phyloP scores from a whole-genome alignment of 2,888 invertebrate species.

The Platynereis dumerilii region DNA sequence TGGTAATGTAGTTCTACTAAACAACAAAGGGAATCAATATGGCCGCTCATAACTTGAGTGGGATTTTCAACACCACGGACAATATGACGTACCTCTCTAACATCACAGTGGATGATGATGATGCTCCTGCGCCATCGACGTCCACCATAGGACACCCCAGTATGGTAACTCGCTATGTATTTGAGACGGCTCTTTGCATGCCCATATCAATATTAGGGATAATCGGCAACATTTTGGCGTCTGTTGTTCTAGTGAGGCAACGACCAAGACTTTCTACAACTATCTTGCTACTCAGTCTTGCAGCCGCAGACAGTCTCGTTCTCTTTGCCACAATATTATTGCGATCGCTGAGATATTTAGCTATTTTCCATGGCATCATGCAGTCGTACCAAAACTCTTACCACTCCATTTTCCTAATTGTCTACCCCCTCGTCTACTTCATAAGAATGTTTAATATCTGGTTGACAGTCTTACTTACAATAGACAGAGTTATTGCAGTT shows the following conservation, averaged over 20 bases:
- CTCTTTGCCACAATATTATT: constrained; percentile 29
- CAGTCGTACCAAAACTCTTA: constrained; percentile 15
- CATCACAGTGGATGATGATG: no score
- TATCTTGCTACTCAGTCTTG: constrained; percentile 31
- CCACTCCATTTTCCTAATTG: constrained; percentile 23
- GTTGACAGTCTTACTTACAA: constrained; percentile 38
- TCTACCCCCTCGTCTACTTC: constrained; percentile 33
- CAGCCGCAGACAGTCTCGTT: constrained; percentile 32
- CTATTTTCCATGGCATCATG: constrained; percentile 5
- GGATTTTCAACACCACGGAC: no score
- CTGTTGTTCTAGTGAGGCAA: constrained; percentile 31
- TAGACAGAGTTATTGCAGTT: constrained; percentile 39
- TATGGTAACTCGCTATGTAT: constrained; percentile 20
- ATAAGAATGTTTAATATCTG: constrained; percentile 33
- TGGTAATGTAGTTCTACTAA: no score
- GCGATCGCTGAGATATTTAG: constrained; percentile 23
- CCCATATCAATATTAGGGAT: constrained; percentile 34
- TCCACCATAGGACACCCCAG: not conserved
- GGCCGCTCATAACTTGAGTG: no score
- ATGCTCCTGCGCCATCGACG: no score
- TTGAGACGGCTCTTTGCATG: constrained; percentile 28
- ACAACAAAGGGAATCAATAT: no score
- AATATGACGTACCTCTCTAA: no score
- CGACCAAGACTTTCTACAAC: constrained; percentile 31
- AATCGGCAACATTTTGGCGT: constrained; percentile 35